Evolutionary conservation across 2,888 invertebrate species (phyloP), one percentile per base, ranked within the genome.

Genomic region (Sceliomorpha sp.): DNA sequence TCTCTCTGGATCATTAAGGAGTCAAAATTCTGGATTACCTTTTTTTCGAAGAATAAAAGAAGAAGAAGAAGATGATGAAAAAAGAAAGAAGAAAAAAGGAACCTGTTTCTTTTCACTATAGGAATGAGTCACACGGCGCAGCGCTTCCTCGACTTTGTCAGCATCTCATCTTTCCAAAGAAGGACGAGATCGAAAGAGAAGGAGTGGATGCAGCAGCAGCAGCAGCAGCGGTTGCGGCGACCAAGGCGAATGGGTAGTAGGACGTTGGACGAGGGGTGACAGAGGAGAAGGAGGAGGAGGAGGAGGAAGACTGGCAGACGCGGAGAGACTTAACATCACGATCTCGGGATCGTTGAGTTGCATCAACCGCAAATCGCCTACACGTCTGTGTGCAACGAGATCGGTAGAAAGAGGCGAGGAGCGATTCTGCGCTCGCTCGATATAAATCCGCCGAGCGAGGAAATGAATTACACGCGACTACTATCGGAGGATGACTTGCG

Each of bases 391-490:
- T 13, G 48, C 34, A 17, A 15, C 39, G 44, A 17, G 45, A 12
- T 31, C 36, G 29, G 37, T 24, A 24, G 55, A 27, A 42, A 9
- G 26, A 7, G 27, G 42, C 44, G 40, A 59, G 51, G 37, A 59
- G 50, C 44, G 60, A 26, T 27, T 45, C 40, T 26, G 36, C 37
- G 36, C 26, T 42, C 17, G 32, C 27, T 31, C 32, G 29, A 66
- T 68, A 58, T 71, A 67, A 69, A 63, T 71, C 63, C 59, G 60
- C 64, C 45, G 42, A 20, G 62, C 55, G 44, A 72, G 67, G 48
- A 60, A 53, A 76, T 77, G 77, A 74, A 77, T 78, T 37, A 64
- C 59, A 36, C 34, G 51, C 58, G 50, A 67, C 36, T 42, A 48
- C 31, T 31, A 60, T 51, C 51, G 42, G 32, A 32, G 56, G 45